Evolutionary conservation across 2,888 invertebrate species (phyloP).

Genomic region (Drosophila pseudotalamancana): DNA sequence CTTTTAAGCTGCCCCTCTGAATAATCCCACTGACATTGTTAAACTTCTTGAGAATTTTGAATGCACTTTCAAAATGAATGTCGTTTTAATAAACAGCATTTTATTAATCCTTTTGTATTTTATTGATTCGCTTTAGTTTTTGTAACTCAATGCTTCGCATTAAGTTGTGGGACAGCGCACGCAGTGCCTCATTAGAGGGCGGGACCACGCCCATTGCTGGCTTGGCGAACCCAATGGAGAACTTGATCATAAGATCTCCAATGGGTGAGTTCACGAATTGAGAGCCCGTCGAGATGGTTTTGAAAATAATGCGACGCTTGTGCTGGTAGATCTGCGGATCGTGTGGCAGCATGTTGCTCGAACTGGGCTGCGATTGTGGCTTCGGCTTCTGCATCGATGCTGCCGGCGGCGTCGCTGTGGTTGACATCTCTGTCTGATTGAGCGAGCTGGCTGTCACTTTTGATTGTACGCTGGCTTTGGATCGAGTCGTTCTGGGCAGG

Average conservation of each 20-base stretch:
- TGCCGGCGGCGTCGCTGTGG: background rate
- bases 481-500: conserved; percentile 39
- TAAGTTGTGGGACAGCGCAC: conserved; percentile 55
- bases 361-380: conserved; percentile 3
- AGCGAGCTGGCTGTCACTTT: background rate
- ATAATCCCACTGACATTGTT: background rate
- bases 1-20: background rate
- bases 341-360: conserved; percentile 20
- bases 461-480: background rate
- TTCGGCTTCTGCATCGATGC: conserved; percentile 18
- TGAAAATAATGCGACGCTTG: conserved; percentile 69
- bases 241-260: conserved; percentile 80
- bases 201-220: conserved; percentile 26
- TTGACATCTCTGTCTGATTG: conserved; percentile 11
- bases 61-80: background rate
- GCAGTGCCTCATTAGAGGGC: conserved; percentile 47
- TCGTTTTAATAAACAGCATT: conserved; percentile 3
- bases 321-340: conserved; percentile 53
- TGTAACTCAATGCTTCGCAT: conserved; percentile 60
- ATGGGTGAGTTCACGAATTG: conserved; percentile 80
- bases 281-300: conserved; percentile 74
- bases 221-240: conserved; percentile 79
- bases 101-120: conserved; percentile 34
- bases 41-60: background rate
- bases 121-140: conserved; percentile 47